Evolutionary conservation across 2,113 vertebrate species (phyloP).

Genomic region (Scytalopus superciliaris): DNA sequence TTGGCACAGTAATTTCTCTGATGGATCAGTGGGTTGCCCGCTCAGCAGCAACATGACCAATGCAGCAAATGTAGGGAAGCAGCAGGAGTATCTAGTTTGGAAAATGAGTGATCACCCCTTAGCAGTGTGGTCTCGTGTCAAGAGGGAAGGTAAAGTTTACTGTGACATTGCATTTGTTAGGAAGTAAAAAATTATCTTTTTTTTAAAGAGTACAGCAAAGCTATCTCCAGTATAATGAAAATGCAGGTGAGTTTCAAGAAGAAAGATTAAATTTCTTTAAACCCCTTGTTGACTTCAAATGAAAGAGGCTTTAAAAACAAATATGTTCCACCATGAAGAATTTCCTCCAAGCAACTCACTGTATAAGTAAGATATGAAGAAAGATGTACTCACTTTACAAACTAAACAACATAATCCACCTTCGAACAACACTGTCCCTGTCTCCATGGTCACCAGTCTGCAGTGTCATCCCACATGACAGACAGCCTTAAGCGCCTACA

Average conservation of each 20-base stretch:
- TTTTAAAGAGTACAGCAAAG: background rate
- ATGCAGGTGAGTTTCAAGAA: background rate
- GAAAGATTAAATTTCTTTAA: background rate
- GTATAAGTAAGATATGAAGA: background rate
- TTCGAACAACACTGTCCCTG: background rate
- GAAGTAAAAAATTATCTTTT: background rate
- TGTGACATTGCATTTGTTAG: background rate
- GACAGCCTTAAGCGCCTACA: background rate
- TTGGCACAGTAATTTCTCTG: background rate
- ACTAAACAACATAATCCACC: background rate
- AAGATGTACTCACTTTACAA: background rate
- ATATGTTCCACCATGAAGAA: background rate
- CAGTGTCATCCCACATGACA: background rate
- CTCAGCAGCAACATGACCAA: background rate
- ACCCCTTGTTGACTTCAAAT: background rate
- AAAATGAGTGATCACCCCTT: background rate
- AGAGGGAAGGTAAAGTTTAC: background rate
- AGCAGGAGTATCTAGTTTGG: background rate
- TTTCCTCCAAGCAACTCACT: background rate
- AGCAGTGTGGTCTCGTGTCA: background rate
- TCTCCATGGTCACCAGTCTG: background rate
- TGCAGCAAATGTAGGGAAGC: background rate
- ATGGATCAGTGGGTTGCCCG: background rate
- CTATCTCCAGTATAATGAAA: background rate
- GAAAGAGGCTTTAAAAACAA: background rate